phyloP scores from a whole-genome alignment of 1,140 invertebrate species.

The Himalopsyche phryganea region DNA sequence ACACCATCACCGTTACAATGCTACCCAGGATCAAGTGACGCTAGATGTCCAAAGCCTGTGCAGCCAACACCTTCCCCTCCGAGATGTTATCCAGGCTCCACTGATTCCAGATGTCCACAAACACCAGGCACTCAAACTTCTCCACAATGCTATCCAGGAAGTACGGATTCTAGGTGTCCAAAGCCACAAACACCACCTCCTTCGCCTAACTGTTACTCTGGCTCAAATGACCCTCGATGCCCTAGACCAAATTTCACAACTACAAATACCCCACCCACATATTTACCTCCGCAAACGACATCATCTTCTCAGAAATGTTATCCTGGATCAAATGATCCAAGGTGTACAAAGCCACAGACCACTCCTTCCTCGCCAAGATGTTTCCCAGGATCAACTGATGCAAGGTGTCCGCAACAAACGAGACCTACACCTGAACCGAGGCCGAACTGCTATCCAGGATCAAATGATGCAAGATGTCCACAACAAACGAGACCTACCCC shows the following conservation, averaged over 20 bases:
- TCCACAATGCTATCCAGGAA: conserved; percentile 36
- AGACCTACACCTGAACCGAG: conserved; percentile 30
- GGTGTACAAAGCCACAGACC: conserved; percentile 36
- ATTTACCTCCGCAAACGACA: conserved; percentile 37
- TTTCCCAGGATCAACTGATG: conserved; percentile 40
- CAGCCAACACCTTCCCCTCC: conserved; percentile 23
- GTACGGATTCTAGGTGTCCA: conserved; percentile 42
- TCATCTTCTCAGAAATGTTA: conserved; percentile 34
- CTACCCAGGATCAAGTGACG: conserved; percentile 44
- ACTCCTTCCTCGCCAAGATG: conserved; percentile 29
- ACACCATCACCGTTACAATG: conserved; percentile 33
- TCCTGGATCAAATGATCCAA: conserved; percentile 41
- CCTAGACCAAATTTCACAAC: conserved; percentile 38
- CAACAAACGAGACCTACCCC: conserved; percentile 37
- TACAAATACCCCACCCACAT: conserved; percentile 40
- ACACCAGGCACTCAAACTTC: conserved; percentile 21
- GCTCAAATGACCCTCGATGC: conserved; percentile 38
- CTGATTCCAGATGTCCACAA: conserved; percentile 43
- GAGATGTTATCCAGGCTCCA: conserved; percentile 42
- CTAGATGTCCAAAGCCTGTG: conserved; percentile 38
- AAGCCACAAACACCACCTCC: conserved; percentile 28
- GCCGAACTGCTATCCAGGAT: conserved; percentile 25
- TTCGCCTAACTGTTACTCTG: conserved; percentile 38
- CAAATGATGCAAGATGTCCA: conserved; percentile 45
- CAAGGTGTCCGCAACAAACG: conserved; percentile 36